Evolutionary conservation across 2,888 invertebrate species (phyloP).

Genomic region (Erpobdella octoculata): DNA sequence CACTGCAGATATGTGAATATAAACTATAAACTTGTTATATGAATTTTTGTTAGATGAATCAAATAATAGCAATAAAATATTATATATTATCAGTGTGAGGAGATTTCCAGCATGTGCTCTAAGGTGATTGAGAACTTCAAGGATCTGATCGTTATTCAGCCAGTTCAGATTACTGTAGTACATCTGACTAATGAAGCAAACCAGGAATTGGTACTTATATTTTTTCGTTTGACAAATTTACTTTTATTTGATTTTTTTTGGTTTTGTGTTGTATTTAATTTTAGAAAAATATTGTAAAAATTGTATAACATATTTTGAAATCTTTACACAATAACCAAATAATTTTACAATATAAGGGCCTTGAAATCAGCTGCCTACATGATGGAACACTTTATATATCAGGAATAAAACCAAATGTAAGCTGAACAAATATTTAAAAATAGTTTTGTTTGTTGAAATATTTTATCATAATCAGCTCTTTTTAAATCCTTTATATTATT

Average conservation of each 20-base stretch:
- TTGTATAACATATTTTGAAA: background rate
- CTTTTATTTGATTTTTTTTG: background rate
- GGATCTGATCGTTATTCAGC: background rate
- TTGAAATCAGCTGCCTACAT: background rate
- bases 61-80: background rate
- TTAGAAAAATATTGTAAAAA: background rate
- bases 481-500: too few relatives aligned
- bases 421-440: background rate
- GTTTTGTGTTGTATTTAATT: background rate
- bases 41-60: too few relatives aligned
- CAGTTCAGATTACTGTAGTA: background rate
- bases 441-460: too few relatives aligned
- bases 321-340: too few relatives aligned
- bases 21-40: too few relatives aligned
- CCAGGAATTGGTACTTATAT: background rate
- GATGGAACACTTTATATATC: background rate
- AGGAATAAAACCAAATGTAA: background rate
- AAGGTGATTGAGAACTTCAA: background rate
- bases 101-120: background rate
- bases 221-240: background rate
- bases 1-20: too few relatives aligned
- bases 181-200: background rate
- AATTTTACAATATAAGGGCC: too few relatives aligned
- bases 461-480: too few relatives aligned
- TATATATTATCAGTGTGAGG: background rate